These are phyloP conservation scores for Osmoderma eremita DNA, from an alignment of 2,888 invertebrate species.

Conservation along the genomic window DNA sequence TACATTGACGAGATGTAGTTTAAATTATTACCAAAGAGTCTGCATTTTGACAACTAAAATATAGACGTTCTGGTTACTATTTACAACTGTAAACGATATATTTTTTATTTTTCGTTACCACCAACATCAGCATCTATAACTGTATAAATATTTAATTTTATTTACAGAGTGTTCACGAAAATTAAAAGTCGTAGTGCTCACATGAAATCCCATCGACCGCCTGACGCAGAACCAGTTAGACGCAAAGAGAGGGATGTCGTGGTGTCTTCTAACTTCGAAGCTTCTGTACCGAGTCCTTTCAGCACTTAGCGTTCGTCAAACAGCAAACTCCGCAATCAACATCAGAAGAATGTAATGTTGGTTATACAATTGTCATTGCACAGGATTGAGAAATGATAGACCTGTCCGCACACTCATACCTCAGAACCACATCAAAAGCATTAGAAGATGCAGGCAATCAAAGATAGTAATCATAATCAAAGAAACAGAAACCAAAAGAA, in stretches of 20 bases:
- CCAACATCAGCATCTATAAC: too few relatives aligned
- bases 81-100: too few relatives aligned
- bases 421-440: conserved; percentile 31
- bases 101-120: too few relatives aligned
- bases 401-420: conserved; percentile 33
- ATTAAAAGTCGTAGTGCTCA: conserved; percentile 99
- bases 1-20: too few relatives aligned
- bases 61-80: too few relatives aligned
- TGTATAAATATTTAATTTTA: conserved; percentile 52
- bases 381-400: conserved; percentile 15
- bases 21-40: too few relatives aligned
- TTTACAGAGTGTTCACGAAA: conserved; percentile 94
- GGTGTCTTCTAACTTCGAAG: conserved; percentile 52
- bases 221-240: conserved; percentile 78
- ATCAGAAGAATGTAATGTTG: conserved; percentile 14
- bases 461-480: conserved; percentile 50
- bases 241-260: conserved; percentile 48
- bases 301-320: conserved; percentile 57
- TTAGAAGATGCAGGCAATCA: conserved; percentile 57
- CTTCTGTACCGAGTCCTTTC: conserved; percentile 62
- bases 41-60: too few relatives aligned
- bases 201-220: conserved; percentile 98
- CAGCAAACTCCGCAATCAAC: conserved; percentile 23
- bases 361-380: conserved; percentile 13
- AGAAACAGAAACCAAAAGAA: conserved; percentile 34